A percentile compares a stretch with the other conserved stretches of the same genome.
These are phyloP conservation scores for Laothoe populi DNA, from an alignment of 2,888 invertebrate genomes.

Conservation along the genomic window DNA sequence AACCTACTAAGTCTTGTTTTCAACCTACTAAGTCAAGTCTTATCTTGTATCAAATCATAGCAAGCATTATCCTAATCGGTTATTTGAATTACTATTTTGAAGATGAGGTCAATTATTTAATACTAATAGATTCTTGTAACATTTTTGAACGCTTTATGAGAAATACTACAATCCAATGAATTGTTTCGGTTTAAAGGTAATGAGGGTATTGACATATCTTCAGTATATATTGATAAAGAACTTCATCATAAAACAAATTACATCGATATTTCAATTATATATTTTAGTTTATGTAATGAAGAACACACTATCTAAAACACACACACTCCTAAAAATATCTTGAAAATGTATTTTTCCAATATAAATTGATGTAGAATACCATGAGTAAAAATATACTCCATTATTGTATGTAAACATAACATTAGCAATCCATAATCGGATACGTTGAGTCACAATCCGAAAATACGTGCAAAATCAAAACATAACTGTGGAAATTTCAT, in stretches of 20 bases:
- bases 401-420: conserved; percentile 19
- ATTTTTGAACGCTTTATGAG: not conserved
- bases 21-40: too few species aligned
- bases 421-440: conserved; percentile 36
- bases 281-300: not conserved
- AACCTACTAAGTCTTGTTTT: too few species aligned
- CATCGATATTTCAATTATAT: too few species aligned
- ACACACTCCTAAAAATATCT: not conserved
- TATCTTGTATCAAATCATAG: too few species aligned
- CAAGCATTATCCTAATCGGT: not conserved
- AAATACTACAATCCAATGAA: too few species aligned
- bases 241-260: too few species aligned
- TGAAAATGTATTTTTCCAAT: not conserved
- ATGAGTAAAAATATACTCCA: not conserved
- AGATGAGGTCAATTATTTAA: conserved; percentile 1
- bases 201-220: too few species aligned
- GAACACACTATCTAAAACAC: not conserved
- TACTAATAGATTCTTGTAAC: not conserved
- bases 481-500: conserved; percentile 25
- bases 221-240: too few species aligned
- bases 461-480: conserved; percentile 33
- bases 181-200: too few species aligned
- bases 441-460: conserved; percentile 44
- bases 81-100: not conserved
- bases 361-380: not conserved